Percentiles rank a stretch among this genome's conserved stretches.
These are phyloP conservation scores for Oedothorax gibbosus DNA, from an alignment of 1,140 invertebrate genomes.

Conservation along the genomic window DNA sequence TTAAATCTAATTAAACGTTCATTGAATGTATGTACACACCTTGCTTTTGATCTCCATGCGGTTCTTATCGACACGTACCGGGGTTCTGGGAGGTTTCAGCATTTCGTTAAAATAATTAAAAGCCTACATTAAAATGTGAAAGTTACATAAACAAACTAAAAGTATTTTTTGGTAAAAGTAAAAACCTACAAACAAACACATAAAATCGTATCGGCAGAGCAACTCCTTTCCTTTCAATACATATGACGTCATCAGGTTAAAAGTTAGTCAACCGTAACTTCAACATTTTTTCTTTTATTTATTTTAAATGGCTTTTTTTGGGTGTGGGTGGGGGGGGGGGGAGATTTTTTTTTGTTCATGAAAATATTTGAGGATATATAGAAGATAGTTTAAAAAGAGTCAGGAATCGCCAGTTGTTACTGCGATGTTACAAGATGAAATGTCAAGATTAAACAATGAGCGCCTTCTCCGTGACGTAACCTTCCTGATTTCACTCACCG, in stretches of 20 bases:
- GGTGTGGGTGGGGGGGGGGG: no score
- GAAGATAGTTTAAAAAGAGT: no score
- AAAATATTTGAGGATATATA: no score
- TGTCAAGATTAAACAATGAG: no score
- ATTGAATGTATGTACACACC: constrained; percentile 22
- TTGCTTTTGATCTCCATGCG: constrained; percentile 49
- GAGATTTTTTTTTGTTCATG: no score
- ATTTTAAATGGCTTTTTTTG: no score
- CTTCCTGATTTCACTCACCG: no score
- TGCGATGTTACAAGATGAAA: no score
- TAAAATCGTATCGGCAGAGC: constrained; percentile 23
- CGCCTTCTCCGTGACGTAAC: no score
- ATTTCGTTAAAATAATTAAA: constrained; percentile 18
- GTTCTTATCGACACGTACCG: constrained; percentile 11
- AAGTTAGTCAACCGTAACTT: constrained; percentile 44
- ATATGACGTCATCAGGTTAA: constrained; percentile 57
- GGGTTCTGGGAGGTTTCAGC: constrained; percentile 32
- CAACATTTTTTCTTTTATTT: no score
- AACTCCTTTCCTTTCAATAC: constrained; percentile 47
- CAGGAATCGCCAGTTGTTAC: no score
- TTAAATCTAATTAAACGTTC: neutral
- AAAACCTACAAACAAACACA: constrained; percentile 20
- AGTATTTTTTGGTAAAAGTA: constrained; percentile 14
- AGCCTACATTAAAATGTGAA: constrained; percentile 21
- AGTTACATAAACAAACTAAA: neutral